These are phyloP conservation scores for Picus viridis DNA, from an alignment of 2,797 vertebrate species.

Conservation along the genomic window DNA sequence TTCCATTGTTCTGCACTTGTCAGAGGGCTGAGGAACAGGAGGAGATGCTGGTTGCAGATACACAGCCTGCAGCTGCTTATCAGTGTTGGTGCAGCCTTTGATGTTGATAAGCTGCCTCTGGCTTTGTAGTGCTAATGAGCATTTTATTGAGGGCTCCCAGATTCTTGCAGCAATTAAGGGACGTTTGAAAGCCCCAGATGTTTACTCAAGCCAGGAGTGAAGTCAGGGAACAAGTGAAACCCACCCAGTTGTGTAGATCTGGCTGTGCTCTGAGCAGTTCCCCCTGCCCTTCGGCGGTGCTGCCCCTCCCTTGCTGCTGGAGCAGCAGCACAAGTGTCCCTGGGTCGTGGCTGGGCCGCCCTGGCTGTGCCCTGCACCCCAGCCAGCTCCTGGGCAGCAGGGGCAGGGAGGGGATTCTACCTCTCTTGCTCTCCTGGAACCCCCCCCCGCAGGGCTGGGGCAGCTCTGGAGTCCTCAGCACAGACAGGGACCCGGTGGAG, in stretches of 20 bases:
- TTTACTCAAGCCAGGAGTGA: not conserved
- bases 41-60: conserved; percentile 31
- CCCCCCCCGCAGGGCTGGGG: too few relatives aligned
- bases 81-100: conserved; percentile 25
- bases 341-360: too few relatives aligned
- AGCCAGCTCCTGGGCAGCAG: too few relatives aligned
- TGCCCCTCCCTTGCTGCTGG: too few relatives aligned
- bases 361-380: too few relatives aligned
- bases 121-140: conserved; percentile 48
- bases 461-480: too few relatives aligned
- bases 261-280: not conserved
- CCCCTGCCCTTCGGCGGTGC: too few relatives aligned
- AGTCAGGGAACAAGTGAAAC: conserved; percentile 1
- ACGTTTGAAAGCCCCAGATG: not conserved
- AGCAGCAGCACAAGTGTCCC: too few relatives aligned
- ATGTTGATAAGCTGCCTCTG: conserved; percentile 39
- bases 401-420: too few relatives aligned
- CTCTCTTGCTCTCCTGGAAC: too few relatives aligned
- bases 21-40: conserved; percentile 24
- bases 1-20: conserved; percentile 24
- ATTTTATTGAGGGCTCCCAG: not conserved
- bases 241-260: not conserved
- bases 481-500: too few relatives aligned
- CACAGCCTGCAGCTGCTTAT: not conserved
- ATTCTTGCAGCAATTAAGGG: conserved; percentile 29